Base-by-base conservation (phyloP, 2,797 vertebrate species). In the Silurus aristotelis region DNA sequence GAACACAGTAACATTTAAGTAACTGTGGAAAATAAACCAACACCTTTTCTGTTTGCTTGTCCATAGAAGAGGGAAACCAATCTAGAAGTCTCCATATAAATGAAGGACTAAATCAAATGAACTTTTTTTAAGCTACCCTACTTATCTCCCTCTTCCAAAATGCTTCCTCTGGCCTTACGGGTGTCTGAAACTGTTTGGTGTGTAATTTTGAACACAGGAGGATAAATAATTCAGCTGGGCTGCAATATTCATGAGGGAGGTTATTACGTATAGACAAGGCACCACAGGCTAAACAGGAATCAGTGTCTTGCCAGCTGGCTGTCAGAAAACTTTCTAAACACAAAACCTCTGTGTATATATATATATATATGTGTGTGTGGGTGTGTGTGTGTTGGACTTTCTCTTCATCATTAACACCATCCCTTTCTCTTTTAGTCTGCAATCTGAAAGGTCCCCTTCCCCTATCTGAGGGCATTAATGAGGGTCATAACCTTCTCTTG, bases 251-350 rank as follows among this genome's bases (percentile, higher is more conserved):
- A 96, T 94, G 92, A 93, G 92, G 79, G 84, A 90, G 92, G 90
- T 94, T 93, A 95, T 95, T 94, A 94, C 92, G 91, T 89, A 93
- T 92, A 94, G 93, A 94, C 93, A 93, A 91, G 89, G 91, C 90
- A 89, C 93, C 92, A 91, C 87, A 52, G 92, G 92, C 92, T 89
- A 92, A 91, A 91, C 91, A 92, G 90, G 89, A 92, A 93, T 90
- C 90, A 88, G 83, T 90, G 91, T 92, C 89, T 92, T 68, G 64
- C 38, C 86, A 88, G 91, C 87, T 83, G 89, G 80, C 73, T 55
- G 78, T 89, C 84, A 89, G 85, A 87, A 92, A 92, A 86, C 80
- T 84, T 86, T 87, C 31, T 61, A 87, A 84, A 80, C 52, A 80
- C 77, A 80, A 68, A 87, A 43, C 48, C 48, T 56, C 9, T 55